phyloP scores from a whole-genome alignment of 1,140 invertebrate species.

The Meloidogyne hapla region DNA sequence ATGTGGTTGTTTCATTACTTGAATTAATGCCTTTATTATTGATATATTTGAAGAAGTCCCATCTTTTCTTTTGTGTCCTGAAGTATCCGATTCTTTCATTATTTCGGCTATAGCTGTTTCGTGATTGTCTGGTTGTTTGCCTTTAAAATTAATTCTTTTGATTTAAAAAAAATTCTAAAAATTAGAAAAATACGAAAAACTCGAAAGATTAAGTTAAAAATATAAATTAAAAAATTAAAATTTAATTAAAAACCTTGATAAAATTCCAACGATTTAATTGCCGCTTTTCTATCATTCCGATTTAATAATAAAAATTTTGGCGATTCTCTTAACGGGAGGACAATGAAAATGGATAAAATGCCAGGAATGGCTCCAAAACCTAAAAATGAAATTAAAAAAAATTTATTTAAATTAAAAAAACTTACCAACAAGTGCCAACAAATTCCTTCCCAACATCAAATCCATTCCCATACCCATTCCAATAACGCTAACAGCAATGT shows the following conservation, averaged over 20 bases:
- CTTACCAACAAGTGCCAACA: slow-evolving; percentile 45
- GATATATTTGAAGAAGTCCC: slow-evolving; percentile 27
- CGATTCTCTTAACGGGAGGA: slow-evolving; percentile 52
- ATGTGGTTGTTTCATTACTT: slow-evolving; percentile 43
- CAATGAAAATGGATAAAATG: slow-evolving; percentile 46
- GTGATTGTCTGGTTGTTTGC: slow-evolving; percentile 32
- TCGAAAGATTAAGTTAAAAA: neutral
- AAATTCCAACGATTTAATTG: slow-evolving; percentile 43
- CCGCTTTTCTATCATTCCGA: slow-evolving; percentile 41
- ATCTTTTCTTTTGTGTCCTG: neutral
- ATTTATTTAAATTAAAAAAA: slow-evolving; percentile 2
- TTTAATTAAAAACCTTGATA: slow-evolving; percentile 44
- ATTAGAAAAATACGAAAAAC: neutral
- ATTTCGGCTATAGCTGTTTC: slow-evolving; percentile 47
- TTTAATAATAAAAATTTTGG: slow-evolving; percentile 54
- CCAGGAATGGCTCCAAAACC: slow-evolving; percentile 49
- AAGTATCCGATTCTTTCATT: slow-evolving; percentile 45
- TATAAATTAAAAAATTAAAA: neutral
- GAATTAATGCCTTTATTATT: slow-evolving; percentile 33
- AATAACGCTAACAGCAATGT: slow-evolving; percentile 50
- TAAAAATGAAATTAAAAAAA: slow-evolving; percentile 15
- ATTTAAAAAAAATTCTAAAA: neutral
- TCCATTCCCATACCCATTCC: slow-evolving; percentile 60
- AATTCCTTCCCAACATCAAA: slow-evolving; percentile 43
- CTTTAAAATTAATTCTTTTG: slow-evolving; percentile 5